These are phyloP conservation scores for Ploceus nigricollis DNA, from an alignment of 2,113 vertebrate genomes.

Conservation along the genomic window DNA sequence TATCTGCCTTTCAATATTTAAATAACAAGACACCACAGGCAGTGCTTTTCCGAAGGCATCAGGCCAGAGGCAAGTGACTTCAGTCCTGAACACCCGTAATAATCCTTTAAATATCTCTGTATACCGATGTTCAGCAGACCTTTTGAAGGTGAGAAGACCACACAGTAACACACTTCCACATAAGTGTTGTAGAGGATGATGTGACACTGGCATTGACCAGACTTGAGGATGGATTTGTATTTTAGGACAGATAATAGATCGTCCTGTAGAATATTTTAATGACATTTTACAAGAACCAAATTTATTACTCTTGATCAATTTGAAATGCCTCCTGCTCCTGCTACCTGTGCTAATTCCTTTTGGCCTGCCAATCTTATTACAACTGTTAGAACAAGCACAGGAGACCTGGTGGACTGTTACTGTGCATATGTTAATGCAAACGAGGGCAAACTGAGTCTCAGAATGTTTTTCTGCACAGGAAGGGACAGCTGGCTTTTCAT, in stretches of 20 bases:
- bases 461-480: neutral
- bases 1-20: constrained; percentile 49
- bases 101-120: neutral
- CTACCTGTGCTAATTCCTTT: neutral
- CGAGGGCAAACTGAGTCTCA: neutral
- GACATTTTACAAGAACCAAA: neutral
- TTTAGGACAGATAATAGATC: neutral
- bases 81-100: neutral
- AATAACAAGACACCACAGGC: constrained; percentile 31
- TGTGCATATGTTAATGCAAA: neutral
- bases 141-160: neutral
- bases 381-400: neutral
- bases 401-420: neutral
- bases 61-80: neutral
- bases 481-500: neutral
- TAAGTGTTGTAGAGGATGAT: neutral
- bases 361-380: neutral
- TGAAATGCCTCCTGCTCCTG: neutral
- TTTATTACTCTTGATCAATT: neutral
- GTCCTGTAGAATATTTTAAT: neutral
- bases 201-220: neutral
- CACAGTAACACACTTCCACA: neutral
- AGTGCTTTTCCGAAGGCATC: neutral
- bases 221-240: neutral
- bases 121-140: neutral